phyloP scores from a whole-genome alignment of 2,797 vertebrate genomes.

The Tapera naevia region DNA sequence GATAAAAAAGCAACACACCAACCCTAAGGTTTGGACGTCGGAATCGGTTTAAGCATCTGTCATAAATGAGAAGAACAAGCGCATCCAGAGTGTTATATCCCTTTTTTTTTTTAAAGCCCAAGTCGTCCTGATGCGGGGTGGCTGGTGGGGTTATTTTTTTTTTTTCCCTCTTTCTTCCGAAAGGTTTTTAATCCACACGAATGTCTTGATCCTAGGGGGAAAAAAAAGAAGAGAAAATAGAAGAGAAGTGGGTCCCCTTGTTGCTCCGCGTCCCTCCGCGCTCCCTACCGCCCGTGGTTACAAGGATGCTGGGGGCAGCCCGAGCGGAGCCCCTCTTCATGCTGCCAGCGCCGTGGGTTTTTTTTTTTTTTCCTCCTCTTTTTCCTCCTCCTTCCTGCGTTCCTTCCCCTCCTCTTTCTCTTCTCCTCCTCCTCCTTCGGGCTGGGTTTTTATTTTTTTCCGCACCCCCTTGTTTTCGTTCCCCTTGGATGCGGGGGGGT shows the following conservation, averaged over 20 bases:
- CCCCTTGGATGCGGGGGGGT: too few relatives aligned
- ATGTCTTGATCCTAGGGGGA: slow-evolving; percentile 69
- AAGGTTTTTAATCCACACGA: slow-evolving; percentile 80
- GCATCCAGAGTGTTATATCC: slow-evolving; percentile 62
- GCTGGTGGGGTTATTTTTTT: too few relatives aligned
- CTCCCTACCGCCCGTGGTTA: background rate
- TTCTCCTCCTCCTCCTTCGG: background rate
- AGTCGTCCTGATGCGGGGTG: slow-evolving; percentile 52
- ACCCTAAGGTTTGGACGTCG: background rate
- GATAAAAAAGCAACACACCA: background rate
- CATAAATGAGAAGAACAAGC: slow-evolving; percentile 12
- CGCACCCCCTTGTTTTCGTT: too few relatives aligned
- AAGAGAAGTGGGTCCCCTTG: background rate
- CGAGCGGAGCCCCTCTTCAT: background rate
- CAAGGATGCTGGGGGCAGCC: background rate
- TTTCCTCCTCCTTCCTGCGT: background rate
- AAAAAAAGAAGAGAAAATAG: background rate
- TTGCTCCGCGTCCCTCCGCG: background rate
- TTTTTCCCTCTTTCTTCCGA: background rate
- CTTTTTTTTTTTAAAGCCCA: slow-evolving; percentile 56
- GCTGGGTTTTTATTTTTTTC: background rate
- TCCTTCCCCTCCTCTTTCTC: background rate
- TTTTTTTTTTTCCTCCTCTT: background rate
- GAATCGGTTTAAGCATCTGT: background rate
- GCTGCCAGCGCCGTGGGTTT: background rate